Conservation (phyloP, 2,888 invertebrate genomes). For the Polydrusus cervinus region DNA sequence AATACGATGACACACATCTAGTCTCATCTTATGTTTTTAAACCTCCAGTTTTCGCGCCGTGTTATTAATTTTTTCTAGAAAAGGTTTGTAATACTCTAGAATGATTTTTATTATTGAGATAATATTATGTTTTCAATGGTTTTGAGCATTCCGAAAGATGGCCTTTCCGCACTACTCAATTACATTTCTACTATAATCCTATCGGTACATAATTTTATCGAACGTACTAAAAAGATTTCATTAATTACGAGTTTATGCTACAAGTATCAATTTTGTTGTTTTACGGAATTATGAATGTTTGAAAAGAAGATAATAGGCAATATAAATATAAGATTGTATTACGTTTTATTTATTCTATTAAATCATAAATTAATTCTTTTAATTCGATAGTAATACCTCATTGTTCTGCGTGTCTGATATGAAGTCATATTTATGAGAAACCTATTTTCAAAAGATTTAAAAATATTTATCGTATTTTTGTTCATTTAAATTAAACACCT, state of each 20-base stretch:
- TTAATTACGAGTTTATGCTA: not conserved
- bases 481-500: no score
- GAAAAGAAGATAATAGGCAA: conserved; percentile 4
- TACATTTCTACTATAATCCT: no score
- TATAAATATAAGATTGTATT: conserved; percentile 6
- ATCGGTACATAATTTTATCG: not conserved
- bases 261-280: not conserved
- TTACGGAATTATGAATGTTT: not conserved
- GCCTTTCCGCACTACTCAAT: no score
- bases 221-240: not conserved
- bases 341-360: conserved; percentile 11
- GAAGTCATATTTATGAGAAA: not conserved
- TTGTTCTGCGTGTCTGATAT: conserved; percentile 10
- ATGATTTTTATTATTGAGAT: no score
- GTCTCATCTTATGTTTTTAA: no score
- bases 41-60: no score
- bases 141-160: no score
- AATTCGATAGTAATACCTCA: conserved; percentile 4
- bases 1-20: no score
- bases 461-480: no score
- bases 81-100: no score
- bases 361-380: conserved; percentile 11
- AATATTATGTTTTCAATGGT: no score
- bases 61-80: no score
- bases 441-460: not conserved